phyloP scores from a whole-genome alignment of 2,113 vertebrate species.

The Grammomys dolichurus region DNA sequence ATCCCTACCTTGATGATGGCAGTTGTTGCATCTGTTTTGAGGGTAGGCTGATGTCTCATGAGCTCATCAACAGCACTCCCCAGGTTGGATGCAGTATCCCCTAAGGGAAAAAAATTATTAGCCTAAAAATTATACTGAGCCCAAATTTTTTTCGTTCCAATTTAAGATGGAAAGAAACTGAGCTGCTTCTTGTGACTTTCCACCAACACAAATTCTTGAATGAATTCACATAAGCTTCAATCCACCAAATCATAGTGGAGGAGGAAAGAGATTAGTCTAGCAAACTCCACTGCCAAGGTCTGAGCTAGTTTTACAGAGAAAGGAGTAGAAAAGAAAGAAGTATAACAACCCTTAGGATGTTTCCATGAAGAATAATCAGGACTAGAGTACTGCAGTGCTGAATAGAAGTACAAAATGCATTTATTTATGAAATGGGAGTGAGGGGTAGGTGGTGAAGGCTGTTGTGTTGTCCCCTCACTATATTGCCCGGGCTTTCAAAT shows the following conservation, averaged over 20 bases:
- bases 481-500: neutral
- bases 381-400: neutral
- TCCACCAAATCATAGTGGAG: conserved; percentile 1
- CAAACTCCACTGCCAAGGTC: neutral
- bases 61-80: conserved; percentile 98
- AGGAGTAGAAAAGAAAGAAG: neutral
- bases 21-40: conserved; percentile 97
- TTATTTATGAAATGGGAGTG: neutral
- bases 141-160: conserved; percentile 8
- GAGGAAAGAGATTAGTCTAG: conserved; percentile 3
- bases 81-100: conserved; percentile 97
- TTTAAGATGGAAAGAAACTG: conserved; percentile 43
- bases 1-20: conserved; percentile 95
- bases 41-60: conserved; percentile 97
- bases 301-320: conserved; percentile 3
- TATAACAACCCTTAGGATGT: neutral
- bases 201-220: neutral
- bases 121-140: neutral
- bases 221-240: neutral
- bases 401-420: neutral
- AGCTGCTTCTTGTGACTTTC: conserved; percentile 1
- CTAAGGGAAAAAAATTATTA: conserved; percentile 83
- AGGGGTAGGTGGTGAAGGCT: neutral
- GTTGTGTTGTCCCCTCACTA: neutral
- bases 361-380: neutral